Evolutionary conservation across 2,113 vertebrate species (phyloP).

Genomic region (Ailuropoda melanoleuca): DNA sequence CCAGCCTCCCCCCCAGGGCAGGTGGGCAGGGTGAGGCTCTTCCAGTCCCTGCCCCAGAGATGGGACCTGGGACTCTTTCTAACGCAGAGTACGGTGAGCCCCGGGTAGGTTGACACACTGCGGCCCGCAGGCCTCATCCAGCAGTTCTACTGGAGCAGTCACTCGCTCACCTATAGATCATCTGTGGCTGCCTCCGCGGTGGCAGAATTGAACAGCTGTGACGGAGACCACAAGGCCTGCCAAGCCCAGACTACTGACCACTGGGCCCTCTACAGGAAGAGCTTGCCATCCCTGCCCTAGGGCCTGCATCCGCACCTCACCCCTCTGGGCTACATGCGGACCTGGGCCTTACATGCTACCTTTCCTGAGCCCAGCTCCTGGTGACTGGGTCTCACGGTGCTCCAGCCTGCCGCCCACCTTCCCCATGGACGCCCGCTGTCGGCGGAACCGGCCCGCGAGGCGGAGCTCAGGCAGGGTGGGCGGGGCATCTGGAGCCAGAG

Average conservation of each 20-base stretch:
- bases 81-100: neutral
- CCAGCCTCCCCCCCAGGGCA: accelerated
- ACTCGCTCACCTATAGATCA: accelerated
- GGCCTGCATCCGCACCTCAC: too few relatives aligned
- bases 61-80: too few relatives aligned
- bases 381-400: neutral
- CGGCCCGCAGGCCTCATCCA: neutral
- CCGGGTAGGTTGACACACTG: neutral
- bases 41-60: neutral
- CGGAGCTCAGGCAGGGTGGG: neutral
- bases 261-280: neutral
- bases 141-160: neutral
- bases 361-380: neutral
- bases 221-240: neutral
- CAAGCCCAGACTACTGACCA: neutral
- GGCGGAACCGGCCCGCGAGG: neutral
- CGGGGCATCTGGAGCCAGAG: neutral
- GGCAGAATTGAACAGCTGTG: neutral
- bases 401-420: neutral
- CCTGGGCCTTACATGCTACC: accelerated
- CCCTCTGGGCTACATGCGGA: accelerated
- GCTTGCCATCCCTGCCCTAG: accelerated
- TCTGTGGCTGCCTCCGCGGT: neutral
- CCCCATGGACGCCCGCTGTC: accelerated
- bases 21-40: neutral